These are phyloP conservation scores for Caenorhabditis remanei DNA, from an alignment of 1,140 invertebrate species.

Conservation along the genomic window DNA sequence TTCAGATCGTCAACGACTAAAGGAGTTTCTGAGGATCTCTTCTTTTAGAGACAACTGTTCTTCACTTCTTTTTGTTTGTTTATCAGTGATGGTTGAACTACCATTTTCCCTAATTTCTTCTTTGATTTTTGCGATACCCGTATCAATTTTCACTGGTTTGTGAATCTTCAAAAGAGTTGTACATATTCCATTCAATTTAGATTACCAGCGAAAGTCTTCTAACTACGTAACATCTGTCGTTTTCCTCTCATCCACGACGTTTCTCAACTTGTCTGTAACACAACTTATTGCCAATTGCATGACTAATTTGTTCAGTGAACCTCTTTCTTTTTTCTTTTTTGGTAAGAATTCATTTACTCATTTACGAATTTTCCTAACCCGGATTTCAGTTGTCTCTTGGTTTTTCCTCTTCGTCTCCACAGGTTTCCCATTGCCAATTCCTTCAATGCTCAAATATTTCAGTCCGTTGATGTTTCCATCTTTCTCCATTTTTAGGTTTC, in stretches of 20 bases:
- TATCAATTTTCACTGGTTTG: constrained; percentile 27
- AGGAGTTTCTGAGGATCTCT: background rate
- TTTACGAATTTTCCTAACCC: background rate
- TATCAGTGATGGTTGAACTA: background rate
- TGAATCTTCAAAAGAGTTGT: background rate
- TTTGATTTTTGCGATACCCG: background rate
- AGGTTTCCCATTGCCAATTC: constrained; percentile 15
- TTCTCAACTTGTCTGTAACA: background rate
- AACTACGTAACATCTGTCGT: background rate
- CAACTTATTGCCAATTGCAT: background rate
- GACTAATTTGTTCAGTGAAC: background rate
- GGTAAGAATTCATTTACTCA: background rate
- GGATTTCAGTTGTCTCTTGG: constrained; percentile 20
- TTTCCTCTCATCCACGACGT: background rate
- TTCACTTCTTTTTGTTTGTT: background rate
- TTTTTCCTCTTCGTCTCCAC: background rate
- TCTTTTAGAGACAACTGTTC: constrained; percentile 3
- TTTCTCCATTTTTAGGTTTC: background rate
- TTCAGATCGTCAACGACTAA: constrained; percentile 10
- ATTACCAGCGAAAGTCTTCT: constrained; percentile 12
- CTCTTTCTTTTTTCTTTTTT: constrained; percentile 28
- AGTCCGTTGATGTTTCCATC: background rate
- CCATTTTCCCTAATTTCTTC: background rate
- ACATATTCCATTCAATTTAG: constrained; percentile 1
- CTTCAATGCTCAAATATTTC: background rate